These are phyloP conservation scores for Rhodeus uyekii DNA, from an alignment of 2,797 vertebrate species.

Conservation along the genomic window DNA sequence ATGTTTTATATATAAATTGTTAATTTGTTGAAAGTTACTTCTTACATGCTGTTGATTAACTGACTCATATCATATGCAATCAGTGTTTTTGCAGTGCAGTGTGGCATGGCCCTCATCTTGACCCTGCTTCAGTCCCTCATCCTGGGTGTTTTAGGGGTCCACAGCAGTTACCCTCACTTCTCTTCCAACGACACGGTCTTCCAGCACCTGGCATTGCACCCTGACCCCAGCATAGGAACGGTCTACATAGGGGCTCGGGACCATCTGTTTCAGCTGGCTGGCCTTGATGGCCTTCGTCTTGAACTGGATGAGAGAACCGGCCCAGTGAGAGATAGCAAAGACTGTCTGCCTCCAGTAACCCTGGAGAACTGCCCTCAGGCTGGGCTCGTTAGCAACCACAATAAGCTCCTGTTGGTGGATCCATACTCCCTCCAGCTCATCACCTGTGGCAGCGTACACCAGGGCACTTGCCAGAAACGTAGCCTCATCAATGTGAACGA, in stretches of 20 bases:
- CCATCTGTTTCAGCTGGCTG: constrained; percentile 89
- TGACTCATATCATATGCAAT: constrained; percentile 44
- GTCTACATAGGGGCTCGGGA: constrained; percentile 92
- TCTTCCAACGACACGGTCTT: constrained; percentile 82
- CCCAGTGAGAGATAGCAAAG: constrained; percentile 90
- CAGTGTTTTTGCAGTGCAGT: constrained; percentile 87
- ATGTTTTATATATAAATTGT: too few relatives aligned
- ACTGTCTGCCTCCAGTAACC: constrained; percentile 90
- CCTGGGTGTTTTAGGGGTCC: constrained; percentile 59
- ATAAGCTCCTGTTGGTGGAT: constrained; percentile 91
- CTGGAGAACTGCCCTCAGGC: constrained; percentile 87
- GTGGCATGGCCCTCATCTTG: constrained; percentile 79
- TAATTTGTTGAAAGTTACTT: background rate
- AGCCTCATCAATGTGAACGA: constrained; percentile 77
- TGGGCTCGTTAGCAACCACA: constrained; percentile 85
- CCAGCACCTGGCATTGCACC: constrained; percentile 90
- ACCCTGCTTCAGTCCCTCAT: constrained; percentile 73
- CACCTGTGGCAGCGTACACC: constrained; percentile 91
- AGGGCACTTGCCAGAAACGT: constrained; percentile 94
- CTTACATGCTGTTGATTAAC: background rate
- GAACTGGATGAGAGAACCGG: constrained; percentile 83
- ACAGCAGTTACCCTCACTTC: constrained; percentile 76
- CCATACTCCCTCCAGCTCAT: constrained; percentile 81
- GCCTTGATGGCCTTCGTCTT: constrained; percentile 77
- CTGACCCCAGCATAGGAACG: constrained; percentile 82